Evolutionary conservation across 2,888 invertebrate species (phyloP), one percentile per base, ranked within the genome.

Genomic region (Sphaerophoria taeniata): DNA sequence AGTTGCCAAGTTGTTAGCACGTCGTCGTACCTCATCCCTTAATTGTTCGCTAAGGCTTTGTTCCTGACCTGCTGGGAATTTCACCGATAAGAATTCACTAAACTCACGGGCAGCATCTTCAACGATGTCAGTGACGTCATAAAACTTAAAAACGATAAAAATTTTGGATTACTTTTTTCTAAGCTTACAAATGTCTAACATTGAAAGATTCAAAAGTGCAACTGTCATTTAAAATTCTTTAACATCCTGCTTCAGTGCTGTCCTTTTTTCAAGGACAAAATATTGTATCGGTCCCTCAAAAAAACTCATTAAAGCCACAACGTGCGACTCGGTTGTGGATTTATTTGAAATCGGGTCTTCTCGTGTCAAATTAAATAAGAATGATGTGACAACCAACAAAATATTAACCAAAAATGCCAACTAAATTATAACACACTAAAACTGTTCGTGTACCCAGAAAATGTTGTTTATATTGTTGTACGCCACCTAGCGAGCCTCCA

Each of bases 41-140:
- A 90, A 82, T 80, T 89, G 88, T 71, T 91, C 90, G 63, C 89
- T 90, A 58, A 78, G 67, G 43, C 60, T 77, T 65, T 71, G 78
- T 7, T 86, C 83, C 78, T 90, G 89, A 80, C 87, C 71, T 87
- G 89, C 87, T 75, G 90, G 89, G 87, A 91, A 90, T 89, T 90
- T 92, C 82, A 87, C 88, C 63, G 90, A 87, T 71, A 92, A 89
- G 87, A 89, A 92, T 87, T 92, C 92, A 34, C 91, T 90, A 83
- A 92, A 91, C 87, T 91, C 89, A 79, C 90, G 89, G 77, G 92
- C 92, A 53, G 92, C 92, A 72, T 90, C 90, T 83, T 90, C 90
- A 58, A 92, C 90, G 56, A 92, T 88, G 75, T 92, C 91, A 58
- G 90, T 90, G 78, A 90, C 92, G 87, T 92, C 92, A 87, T 91